A percentile compares a stretch with the other conserved stretches of the same genome.
Evolutionary conservation across 2,113 vertebrate species (phyloP).

Genomic region (Fregata magnificens): DNA sequence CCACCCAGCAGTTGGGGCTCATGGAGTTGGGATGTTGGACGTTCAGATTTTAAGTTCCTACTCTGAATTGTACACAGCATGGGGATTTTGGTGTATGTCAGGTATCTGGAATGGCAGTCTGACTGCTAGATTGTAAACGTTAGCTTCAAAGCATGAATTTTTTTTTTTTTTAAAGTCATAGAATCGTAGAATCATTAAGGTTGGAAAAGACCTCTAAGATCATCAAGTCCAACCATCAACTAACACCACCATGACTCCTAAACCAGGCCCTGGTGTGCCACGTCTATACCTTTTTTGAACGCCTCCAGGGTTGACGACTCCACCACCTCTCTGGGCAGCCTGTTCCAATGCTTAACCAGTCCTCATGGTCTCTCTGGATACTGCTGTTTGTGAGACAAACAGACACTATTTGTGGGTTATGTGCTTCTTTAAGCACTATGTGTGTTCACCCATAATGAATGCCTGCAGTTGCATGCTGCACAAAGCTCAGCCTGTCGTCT

Average conservation of each 20-base stretch:
- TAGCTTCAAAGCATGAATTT: not conserved
- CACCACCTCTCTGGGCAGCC: too few species aligned
- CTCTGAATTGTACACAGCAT: not conserved
- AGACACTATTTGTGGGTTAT: not conserved
- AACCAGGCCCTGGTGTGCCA: too few species aligned
- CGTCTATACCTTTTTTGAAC: too few species aligned
- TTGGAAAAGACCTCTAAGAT: too few species aligned
- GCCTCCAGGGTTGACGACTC: too few species aligned
- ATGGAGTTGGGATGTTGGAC: not conserved
- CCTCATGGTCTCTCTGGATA: not conserved
- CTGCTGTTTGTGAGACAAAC: not conserved
- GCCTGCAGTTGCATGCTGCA: not conserved
- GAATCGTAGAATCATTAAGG: too few species aligned
- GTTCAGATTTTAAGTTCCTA: not conserved
- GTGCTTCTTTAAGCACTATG: not conserved
- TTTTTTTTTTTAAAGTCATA: too few species aligned
- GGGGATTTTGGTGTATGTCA: not conserved
- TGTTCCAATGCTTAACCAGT: too few species aligned
- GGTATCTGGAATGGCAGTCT: not conserved
- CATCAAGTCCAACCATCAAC: too few species aligned
- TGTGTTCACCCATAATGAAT: not conserved
- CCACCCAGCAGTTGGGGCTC: accelerated
- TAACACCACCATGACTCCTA: too few species aligned
- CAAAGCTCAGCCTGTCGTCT: not conserved
- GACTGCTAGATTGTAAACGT: not conserved